A percentile compares a stretch with the other conserved stretches of the same genome.
phyloP scores from a whole-genome alignment of 2,797 vertebrate genomes.

The Sternotherus odoratus region DNA sequence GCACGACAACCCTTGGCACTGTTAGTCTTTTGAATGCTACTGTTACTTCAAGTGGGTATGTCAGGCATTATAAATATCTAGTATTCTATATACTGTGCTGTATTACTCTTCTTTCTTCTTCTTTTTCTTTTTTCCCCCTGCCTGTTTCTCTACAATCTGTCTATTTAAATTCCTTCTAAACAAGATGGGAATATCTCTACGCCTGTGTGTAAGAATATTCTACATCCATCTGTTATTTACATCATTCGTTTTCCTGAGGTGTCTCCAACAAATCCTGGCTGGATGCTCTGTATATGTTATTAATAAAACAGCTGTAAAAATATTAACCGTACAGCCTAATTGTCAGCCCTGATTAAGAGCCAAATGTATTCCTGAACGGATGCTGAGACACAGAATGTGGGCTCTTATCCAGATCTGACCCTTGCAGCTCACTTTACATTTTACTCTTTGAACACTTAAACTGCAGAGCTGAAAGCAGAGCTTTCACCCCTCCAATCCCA shows the following conservation, averaged over 20 bases:
- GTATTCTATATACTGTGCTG: not conserved
- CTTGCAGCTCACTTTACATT: constrained; percentile 61
- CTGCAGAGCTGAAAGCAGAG: not conserved
- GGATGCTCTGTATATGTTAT: constrained; percentile 80
- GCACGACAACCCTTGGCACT: not conserved
- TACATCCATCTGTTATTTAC: constrained; percentile 86
- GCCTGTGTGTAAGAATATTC: constrained; percentile 83
- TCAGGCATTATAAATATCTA: not conserved
- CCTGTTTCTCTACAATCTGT: constrained; percentile 82
- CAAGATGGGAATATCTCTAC: constrained; percentile 81
- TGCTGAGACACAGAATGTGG: constrained; percentile 69
- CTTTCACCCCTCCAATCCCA: not conserved
- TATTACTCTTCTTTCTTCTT: not conserved
- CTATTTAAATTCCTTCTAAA: constrained; percentile 80
- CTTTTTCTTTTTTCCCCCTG: constrained; percentile 53
- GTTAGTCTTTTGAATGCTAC: not conserved
- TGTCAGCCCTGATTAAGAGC: constrained; percentile 81
- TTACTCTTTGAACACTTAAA: constrained; percentile 37
- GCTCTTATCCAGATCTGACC: constrained; percentile 75
- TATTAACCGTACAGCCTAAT: constrained; percentile 82
- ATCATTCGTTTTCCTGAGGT: constrained; percentile 86
- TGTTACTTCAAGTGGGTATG: constrained; percentile 33
- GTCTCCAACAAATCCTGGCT: constrained; percentile 87
- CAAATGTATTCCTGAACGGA: constrained; percentile 75
- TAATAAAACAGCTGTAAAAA: constrained; percentile 91